Evolutionary conservation across 2,113 vertebrate genomes (phyloP), one percentile per base, ranked within the genome.

Genomic region (Ochotona curzoniae): DNA sequence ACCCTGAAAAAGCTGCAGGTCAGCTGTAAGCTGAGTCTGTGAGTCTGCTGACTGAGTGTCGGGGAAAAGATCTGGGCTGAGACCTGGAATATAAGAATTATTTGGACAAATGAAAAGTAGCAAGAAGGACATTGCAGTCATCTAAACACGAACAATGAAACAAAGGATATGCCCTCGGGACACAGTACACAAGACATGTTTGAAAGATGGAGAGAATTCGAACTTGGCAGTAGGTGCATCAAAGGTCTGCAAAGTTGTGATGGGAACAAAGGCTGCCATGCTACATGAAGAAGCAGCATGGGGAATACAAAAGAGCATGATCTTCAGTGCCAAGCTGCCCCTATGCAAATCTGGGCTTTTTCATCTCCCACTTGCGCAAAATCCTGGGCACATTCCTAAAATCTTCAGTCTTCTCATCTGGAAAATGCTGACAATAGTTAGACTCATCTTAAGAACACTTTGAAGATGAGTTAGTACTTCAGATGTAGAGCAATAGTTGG

Each of bases 391-490:
- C 1, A n/a, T 61, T 71, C 38, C 57, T 80, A 82, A 60, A 73
- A 66, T 25, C 63, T 57, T 76, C 60, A 69, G 54, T 69, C 73
- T 92, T 26, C 79, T 90, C 20, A 73, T 76, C 74, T 78, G 80
- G 30, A 90, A 83, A 83, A 70, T n/a, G 14, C 13, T 10, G 25
- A 63, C 21, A 73, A 73, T 69, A 80, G 38, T 57, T 7, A 83
- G 21, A 71, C 44, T 74, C 9, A 51, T 21, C 80, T 63, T 64
- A 80, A 44, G 32, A 4, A 21, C 32, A 5, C 84, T 90, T 51
- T 88, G 10, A 93, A n/a, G 23, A 87, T n/a, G 23, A 86, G 28
- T 89, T 91, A 82, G 75, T 69, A 83, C 17, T 91, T 26, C 51
- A 54, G 74, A 87, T 26, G 44, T 61, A 26, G 26, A 87, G 25